phyloP scores from a whole-genome alignment of 2,888 invertebrate genomes.

The Macaria liturata region DNA sequence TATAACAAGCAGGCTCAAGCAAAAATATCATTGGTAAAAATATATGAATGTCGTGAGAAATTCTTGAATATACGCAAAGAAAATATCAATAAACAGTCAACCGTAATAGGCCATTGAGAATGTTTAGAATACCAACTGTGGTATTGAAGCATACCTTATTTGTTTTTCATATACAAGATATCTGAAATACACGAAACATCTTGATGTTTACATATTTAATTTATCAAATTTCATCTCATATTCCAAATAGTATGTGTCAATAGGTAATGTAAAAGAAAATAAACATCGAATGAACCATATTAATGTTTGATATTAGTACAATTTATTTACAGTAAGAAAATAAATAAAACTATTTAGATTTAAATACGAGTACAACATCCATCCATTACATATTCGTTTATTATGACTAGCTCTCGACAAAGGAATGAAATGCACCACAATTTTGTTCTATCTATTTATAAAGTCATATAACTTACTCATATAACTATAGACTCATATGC shows the following conservation, averaged over 20 bases:
- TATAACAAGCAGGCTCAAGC: constrained; percentile 10
- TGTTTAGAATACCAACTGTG: too few relatives aligned
- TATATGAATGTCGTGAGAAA: constrained; percentile 7
- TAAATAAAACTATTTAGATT: constrained; percentile 44
- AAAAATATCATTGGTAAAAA: constrained; percentile 2
- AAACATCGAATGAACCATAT: too few relatives aligned
- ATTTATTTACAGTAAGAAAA: constrained; percentile 38
- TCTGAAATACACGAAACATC: too few relatives aligned
- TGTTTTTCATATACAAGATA: too few relatives aligned
- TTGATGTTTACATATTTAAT: too few relatives aligned
- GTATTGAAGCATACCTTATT: too few relatives aligned
- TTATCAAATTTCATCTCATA: too few relatives aligned
- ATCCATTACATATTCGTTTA: constrained; percentile 45
- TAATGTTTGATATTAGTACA: background rate
- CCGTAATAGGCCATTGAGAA: too few relatives aligned
- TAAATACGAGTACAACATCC: constrained; percentile 44
- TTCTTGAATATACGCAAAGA: background rate
- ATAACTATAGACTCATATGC: constrained; percentile 6
- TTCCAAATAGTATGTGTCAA: too few relatives aligned
- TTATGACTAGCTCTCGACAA: constrained; percentile 73
- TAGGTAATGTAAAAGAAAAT: too few relatives aligned
- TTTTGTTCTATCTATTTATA: constrained; percentile 46
- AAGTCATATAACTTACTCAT: too few relatives aligned
- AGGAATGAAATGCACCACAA: constrained; percentile 71
- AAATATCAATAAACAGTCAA: too few relatives aligned